Evolutionary conservation across 2,797 vertebrate genomes (phyloP).

Genomic region (Microcaecilia unicolor): DNA sequence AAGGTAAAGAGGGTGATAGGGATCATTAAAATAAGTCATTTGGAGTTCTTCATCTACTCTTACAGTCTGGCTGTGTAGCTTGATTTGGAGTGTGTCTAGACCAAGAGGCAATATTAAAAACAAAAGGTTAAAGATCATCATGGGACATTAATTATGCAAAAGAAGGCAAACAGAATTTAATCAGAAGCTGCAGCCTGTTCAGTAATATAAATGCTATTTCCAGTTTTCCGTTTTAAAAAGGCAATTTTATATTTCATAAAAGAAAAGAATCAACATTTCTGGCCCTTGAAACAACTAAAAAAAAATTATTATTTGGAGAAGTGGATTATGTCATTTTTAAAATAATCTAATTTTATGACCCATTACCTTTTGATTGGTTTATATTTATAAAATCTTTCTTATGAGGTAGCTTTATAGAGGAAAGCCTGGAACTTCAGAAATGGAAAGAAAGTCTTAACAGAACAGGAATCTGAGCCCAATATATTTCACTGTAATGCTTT

Average conservation of each 20-base stretch:
- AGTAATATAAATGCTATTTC: constrained; percentile 6
- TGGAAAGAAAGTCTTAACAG: constrained; percentile 27
- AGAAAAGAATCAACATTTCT: constrained; percentile 33
- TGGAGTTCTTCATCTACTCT: constrained; percentile 29
- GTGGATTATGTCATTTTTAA: too few relatives aligned
- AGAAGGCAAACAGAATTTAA: constrained; percentile 44
- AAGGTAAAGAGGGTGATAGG: constrained; percentile 3
- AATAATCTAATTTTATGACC: too few relatives aligned
- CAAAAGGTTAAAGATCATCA: constrained; percentile 48
- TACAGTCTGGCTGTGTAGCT: constrained; percentile 15
- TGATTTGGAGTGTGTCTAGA: constrained; percentile 22
- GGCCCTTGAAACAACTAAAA: too few relatives aligned
- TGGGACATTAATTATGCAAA: constrained; percentile 53
- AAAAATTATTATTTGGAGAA: too few relatives aligned
- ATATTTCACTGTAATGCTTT: constrained; percentile 37
- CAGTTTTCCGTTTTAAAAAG: too few relatives aligned
- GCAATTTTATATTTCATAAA: constrained; percentile 21
- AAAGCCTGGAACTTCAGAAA: constrained; percentile 12
- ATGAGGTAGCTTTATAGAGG: constrained; percentile 34
- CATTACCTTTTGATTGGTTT: constrained; percentile 21
- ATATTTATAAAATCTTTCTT: constrained; percentile 23
- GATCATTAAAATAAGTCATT: constrained; percentile 4
- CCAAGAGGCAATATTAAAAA: constrained; percentile 47
- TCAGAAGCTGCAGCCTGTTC: constrained; percentile 37
- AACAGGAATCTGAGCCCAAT: constrained; percentile 34